Base-by-base conservation (phyloP, 1,140 invertebrate genomes). In the Babylonia areolata region DNA sequence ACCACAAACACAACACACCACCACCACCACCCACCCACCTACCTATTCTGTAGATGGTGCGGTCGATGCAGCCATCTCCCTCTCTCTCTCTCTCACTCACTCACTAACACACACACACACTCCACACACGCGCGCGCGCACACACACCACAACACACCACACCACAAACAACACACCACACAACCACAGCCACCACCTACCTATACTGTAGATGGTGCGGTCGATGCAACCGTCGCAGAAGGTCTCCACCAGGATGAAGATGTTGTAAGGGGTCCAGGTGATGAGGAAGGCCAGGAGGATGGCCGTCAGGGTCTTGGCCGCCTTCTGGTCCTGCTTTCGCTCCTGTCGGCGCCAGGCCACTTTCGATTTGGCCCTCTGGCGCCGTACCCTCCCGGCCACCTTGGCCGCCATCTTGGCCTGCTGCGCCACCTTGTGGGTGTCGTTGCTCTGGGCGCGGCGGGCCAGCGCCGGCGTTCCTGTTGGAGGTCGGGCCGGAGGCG, bases 211-310 rank as follows among this genome's bases (percentile, higher is more conserved):
- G 33, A 92, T 54, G 1, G 88, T 91, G 31, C 84, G 64, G 79
- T 89, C 78, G 51, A 94, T 90, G 85, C 90, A 91, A 20, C 89
- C 89, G 17, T 91, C 89, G 90, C 93, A 95, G 89, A 95, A 95
- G 5, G 93, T 92, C 85, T 95, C 93, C 20, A 94, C 90, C 11
- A 95, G 91, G n/a, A 94, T 93, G 85, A 92, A 92, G 69, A 99
- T 98, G 94, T 99, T 99, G 95, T 99, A 99, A 77, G 99, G 99
- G 69, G 98, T 98, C 99, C 99, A 99, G 3, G 99, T 99, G 90
- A 99, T 96, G 88, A 99, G 99, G 95, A 99, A 99, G 78, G 98
- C 98, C 83, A 99, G 94, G 86, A 99, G 95, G 89, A 99, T 99
- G 86, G 99, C 99, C 73, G 93, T 99, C 71, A 99, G 94, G 0